Base-by-base conservation (phyloP, 2,797 vertebrate genomes). In the Salarias fasciatus region DNA sequence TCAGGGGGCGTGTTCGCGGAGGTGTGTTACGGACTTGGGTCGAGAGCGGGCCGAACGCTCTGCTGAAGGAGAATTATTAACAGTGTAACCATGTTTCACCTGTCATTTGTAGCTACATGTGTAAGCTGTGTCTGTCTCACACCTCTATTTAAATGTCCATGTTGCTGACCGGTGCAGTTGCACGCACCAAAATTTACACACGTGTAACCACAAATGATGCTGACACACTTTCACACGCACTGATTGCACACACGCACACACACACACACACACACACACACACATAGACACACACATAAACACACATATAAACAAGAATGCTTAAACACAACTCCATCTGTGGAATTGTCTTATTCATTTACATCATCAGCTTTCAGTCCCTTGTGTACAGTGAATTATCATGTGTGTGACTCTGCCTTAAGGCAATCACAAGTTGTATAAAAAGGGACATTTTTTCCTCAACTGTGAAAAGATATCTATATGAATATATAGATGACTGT, bases 111-210 rank as follows among this genome's bases (percentile, higher is more conserved):
- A 94, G 89, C 92, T 93, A 94, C 94, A 92, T 92, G 95, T 98
- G 96, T 96, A 94, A 94, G 91, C 92, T 88, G 91, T 94, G 94
- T 96, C 94, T 95, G 94, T 96, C 92, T 94, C 93, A 93, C 94
- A 91, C 94, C 92, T 95, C 94, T 93, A 97, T 94, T 93, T 96
- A 94, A 90, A 87, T 90, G 94, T 91, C 91, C 94, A 93, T 95
- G 95, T 96, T 95, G 91, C 95, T 94, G 89, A 92, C 89, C 91
- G 86, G 93, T 93, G 92, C 91, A 87, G 92, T 89, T 85, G 83
- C 88, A 79, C 60, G 47, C 86, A 80, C 66, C 82, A 47, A 24
- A 53, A 64, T 87, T 76, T 69, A 87, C 68, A 87, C 79, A 69
- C 30, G 72, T 72, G 77, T 78, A 72, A 83, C 66, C 40, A 79